Base-by-base conservation (phyloP, 1,140 invertebrate species). In the Diachasmimorpha longicaudata region DNA sequence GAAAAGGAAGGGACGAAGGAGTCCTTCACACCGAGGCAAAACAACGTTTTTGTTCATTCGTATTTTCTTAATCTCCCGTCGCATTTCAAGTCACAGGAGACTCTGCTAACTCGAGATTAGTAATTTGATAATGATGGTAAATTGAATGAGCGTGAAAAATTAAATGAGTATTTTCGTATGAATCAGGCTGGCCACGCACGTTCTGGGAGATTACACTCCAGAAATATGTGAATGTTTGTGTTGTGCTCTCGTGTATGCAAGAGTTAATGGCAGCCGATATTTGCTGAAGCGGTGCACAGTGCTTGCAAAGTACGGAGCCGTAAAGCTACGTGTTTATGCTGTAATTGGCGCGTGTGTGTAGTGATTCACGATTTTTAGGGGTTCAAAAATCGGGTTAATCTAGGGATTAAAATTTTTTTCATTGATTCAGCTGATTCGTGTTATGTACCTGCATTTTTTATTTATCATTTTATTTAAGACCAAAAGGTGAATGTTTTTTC, bases 241-340 rank as follows among this genome's bases (percentile, higher is more conserved):
- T 63, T 63, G 58, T 13, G 23, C 58, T 23, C 23, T 69, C 16
- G 39, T 44, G 42, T 74, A 52, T 58, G 46, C 48, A 37, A 8
- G 81, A 81, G 81, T 83, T 86, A 88, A 87, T 87, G 81, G 82
- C 81, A 71, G 14, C 80, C 83, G 82, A 84, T 86, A 83, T 87
- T 87, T 86, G 84, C 84, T 68, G 66, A 68, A 68, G 66, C 31
- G 36, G 16, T 37, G 23, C 21, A 63, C 79, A 68, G 46, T 63
- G 75, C 68, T 74, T 70, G 42, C 72, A 70, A 72, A 72, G 72
- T 75, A 69, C 48, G 46, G 46, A 19, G 19, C 66, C 72, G 68
- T 77, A 79, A 75, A 79, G 46, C 67, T 79, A 46, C 78, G 84
- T 88, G 84, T 88, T 88, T 88, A 88, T 87, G 84, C 81, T 86